Percentiles rank a stretch among this genome's conserved stretches.
phyloP scores from a whole-genome alignment of 1,140 invertebrate species.

The Adelges cooleyi region DNA sequence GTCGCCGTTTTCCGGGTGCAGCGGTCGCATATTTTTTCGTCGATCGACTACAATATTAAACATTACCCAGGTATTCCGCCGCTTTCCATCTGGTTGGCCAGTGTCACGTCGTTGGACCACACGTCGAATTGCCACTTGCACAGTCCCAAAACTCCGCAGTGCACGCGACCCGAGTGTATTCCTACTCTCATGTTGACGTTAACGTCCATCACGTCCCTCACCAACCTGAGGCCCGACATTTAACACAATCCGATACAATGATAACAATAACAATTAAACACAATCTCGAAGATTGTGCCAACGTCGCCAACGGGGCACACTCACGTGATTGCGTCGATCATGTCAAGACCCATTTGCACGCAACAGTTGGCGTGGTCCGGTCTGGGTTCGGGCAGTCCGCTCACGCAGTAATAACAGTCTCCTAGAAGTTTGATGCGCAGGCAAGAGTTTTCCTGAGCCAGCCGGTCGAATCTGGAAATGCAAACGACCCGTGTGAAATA shows the following conservation, averaged over 20 bases:
- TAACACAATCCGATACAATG: too few relatives aligned
- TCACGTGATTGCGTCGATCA: slow-evolving; percentile 94
- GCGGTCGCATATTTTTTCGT: too few relatives aligned
- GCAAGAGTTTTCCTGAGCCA: slow-evolving; percentile 84
- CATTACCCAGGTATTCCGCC: slow-evolving; percentile 78
- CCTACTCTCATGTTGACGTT: slow-evolving; percentile 93
- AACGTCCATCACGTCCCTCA: slow-evolving; percentile 76
- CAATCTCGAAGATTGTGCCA: too few relatives aligned
- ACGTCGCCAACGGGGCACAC: slow-evolving; percentile 41
- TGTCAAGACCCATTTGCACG: slow-evolving; percentile 91
- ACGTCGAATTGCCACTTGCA: slow-evolving; percentile 86
- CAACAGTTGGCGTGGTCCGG: slow-evolving; percentile 86
- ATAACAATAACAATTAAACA: too few relatives aligned
- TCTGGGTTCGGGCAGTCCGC: slow-evolving; percentile 73
- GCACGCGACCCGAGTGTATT: slow-evolving; percentile 84
- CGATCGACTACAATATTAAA: too few relatives aligned
- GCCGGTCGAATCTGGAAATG: slow-evolving; percentile 71
- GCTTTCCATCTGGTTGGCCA: slow-evolving; percentile 93
- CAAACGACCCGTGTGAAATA: background rate
- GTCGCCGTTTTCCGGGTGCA: too few relatives aligned
- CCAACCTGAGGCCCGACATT: slow-evolving; percentile 49
- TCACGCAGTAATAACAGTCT: slow-evolving; percentile 92
- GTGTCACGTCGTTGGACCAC: slow-evolving; percentile 91
- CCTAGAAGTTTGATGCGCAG: slow-evolving; percentile 83
- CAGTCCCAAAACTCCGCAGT: slow-evolving; percentile 87